A percentile compares a stretch with the other conserved stretches of the same genome.
These are phyloP conservation scores for Brachyrhaphis roseni DNA, from an alignment of 2,797 vertebrate genomes.

Conservation along the genomic window DNA sequence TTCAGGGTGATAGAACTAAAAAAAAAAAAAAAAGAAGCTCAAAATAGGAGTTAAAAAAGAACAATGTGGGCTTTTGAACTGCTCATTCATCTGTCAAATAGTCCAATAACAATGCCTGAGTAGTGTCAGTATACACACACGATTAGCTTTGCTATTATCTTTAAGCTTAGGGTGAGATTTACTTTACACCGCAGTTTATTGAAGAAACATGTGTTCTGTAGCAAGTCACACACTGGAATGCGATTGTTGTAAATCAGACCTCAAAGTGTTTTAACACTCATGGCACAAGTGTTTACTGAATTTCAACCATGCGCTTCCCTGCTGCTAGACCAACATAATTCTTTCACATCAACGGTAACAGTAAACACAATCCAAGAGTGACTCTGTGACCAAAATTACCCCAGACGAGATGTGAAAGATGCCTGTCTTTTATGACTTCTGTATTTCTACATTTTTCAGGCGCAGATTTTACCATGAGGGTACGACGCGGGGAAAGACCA, in stretches of 20 bases:
- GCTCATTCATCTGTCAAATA: background rate
- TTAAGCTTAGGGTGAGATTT: background rate
- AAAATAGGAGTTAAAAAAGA: background rate
- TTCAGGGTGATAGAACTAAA: background rate
- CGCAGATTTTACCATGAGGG: background rate
- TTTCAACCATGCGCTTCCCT: conserved; percentile 9
- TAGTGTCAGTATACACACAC: background rate
- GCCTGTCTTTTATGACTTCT: background rate
- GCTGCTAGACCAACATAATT: conserved; percentile 7
- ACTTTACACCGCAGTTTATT: background rate
- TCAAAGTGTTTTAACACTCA: conserved; percentile 5
- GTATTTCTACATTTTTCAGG: background rate
- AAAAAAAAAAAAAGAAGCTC: background rate
- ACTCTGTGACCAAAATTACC: conserved; percentile 4
- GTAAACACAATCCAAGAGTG: conserved; percentile 8
- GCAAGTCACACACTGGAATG: conserved; percentile 2
- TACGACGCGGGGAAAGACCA: background rate
- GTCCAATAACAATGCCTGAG: background rate
- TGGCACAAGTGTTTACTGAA: conserved; percentile 13
- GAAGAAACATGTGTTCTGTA: background rate
- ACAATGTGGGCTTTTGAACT: background rate
- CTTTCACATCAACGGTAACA: conserved; percentile 1
- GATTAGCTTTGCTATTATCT: background rate
- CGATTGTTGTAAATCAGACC: conserved; percentile 7
- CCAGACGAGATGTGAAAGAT: background rate